These are phyloP conservation scores for Troilus luridus DNA, from an alignment of 2,888 invertebrate genomes.

Conservation along the genomic window DNA sequence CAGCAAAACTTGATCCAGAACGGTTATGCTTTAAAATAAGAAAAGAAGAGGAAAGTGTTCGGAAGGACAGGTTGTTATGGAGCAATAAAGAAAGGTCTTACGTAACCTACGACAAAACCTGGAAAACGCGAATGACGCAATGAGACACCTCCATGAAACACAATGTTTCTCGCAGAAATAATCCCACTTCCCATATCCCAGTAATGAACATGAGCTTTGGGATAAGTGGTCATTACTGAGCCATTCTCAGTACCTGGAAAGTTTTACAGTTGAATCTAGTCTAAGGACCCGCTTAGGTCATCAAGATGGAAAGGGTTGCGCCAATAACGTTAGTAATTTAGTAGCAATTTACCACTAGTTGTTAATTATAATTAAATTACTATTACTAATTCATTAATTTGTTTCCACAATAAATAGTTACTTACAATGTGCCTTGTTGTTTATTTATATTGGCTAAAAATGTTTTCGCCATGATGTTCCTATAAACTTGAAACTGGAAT, in stretches of 20 bases:
- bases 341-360: no score
- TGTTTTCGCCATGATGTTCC: neutral
- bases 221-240: neutral
- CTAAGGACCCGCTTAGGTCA: neutral
- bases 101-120: neutral
- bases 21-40: slow-evolving; percentile 1
- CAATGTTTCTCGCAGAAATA: neutral
- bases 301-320: neutral
- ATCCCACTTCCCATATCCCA: neutral
- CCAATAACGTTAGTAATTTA: neutral
- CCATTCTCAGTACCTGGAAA: neutral
- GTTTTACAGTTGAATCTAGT: neutral
- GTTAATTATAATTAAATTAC: no score
- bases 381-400: no score
- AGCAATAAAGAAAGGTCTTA: neutral
- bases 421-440: neutral
- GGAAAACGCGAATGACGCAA: neutral
- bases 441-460: neutral
- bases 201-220: neutral
- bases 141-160: neutral
- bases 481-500: neutral
- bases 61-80: neutral
- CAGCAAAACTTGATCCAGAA: slow-evolving; percentile 15
- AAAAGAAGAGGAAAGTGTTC: slow-evolving; percentile 3
- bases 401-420: neutral